Base-by-base conservation (phyloP, 1,140 invertebrate genomes). In the Micrasema minimum region DNA sequence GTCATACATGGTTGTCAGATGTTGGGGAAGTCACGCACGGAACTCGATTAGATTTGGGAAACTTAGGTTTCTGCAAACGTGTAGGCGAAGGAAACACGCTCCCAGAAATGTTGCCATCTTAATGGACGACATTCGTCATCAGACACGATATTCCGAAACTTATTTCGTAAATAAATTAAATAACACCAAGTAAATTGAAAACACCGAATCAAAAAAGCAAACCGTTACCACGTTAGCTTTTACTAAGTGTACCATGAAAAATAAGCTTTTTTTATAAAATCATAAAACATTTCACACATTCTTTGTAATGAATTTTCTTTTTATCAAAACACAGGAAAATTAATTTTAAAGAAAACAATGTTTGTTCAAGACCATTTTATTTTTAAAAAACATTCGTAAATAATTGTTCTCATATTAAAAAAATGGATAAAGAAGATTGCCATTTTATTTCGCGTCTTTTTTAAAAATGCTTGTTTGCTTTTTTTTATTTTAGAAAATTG, bases 71-170 rank as follows among this genome's bases (percentile, higher is more conserved):
- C n/a, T 5, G 1, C 38, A 9, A 2, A 2, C 1, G 10, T n/a
- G 1, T 41, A 2, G 10, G 10, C 5, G 1, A 5, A 2, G 10
- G 10, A 1, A 6, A 5, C 37, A 5, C 37, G 10, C 7, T 16
- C 43, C 43, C 43, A 9, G 7, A 51, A 51, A 51, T 51, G 51
- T 55, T 31, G 23, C 53, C 31, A 31, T 57, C 37, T 57, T 37
- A 57, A 57, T 57, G 53, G 53, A 23, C 53, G 53, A 57, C 53
- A 57, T 57, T 57, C 53, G 23, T 57, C 53, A 57, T 57, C 53
- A 35, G 26, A 57, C 53, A 35, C 53, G 53, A 35, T 31, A 55
- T 55, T 55, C 35, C 18, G 14, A 22, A 26, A 12, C 18, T 12
- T 55, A 12, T 14, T 12, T 12, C 50, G 12, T 12, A 12, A 1